Conservation (phyloP, 53 echinoderm and acorn worm species). For the Glandiceps talaboti region DNA sequence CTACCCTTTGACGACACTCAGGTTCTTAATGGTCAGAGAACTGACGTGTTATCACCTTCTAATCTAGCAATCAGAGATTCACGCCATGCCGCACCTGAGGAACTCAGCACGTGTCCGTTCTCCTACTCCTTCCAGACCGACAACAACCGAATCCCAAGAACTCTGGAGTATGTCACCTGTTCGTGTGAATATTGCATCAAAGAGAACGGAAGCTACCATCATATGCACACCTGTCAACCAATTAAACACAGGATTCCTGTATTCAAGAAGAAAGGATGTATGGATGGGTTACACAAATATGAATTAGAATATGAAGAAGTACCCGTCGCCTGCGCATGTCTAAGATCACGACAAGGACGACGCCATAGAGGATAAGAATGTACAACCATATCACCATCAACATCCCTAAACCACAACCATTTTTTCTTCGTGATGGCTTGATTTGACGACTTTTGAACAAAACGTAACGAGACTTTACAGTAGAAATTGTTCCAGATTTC, state of each 20-base stretch:
- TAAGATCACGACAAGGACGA: neutral
- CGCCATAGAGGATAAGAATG: no score
- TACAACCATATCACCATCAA: no score
- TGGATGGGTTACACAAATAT: constrained; percentile 14
- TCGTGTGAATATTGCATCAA: neutral
- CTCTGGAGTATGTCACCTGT: constrained; percentile 10
- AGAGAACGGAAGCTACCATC: neutral
- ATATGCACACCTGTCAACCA: constrained; percentile 2
- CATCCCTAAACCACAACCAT: no score
- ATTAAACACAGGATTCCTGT: constrained; percentile 13
- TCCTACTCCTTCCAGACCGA: constrained; percentile 1
- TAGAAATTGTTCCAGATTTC: no score
- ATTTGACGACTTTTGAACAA: no score
- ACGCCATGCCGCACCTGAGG: neutral
- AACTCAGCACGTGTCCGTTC: neutral
- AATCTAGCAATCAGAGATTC: neutral
- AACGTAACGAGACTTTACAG: no score
- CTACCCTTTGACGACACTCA: neutral
- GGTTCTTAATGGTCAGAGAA: neutral
- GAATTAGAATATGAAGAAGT: constrained; percentile 8
- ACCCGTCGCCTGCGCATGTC: constrained; percentile 26
- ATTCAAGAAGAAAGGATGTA: constrained; percentile 9
- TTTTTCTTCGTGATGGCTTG: no score
- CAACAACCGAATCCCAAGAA: constrained; percentile 11
- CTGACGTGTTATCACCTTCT: neutral